Base-by-base conservation (phyloP, 2,113 vertebrate species). In the Pseudopipra pipra region DNA sequence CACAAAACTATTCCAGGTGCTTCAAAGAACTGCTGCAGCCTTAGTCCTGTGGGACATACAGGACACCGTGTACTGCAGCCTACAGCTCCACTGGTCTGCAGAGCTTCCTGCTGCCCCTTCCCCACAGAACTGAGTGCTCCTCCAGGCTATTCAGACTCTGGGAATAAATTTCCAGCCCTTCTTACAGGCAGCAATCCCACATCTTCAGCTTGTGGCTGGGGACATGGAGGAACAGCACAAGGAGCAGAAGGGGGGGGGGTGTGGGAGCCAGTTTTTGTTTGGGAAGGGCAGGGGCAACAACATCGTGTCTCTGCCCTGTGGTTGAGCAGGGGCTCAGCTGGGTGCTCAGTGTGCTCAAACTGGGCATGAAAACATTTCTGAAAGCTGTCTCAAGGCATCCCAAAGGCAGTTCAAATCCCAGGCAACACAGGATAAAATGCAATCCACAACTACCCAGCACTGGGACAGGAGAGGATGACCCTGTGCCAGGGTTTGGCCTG, bases 251-350 rank as follows among this genome's bases (percentile, higher is more conserved):
- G 43, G 35, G 19, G n/a, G n/a, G n/a, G n/a, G n/a, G n/a, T n/a
- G n/a, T n/a, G 22, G 9, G 41, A 75, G 27, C 23, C 46, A 55
- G 74, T 3, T 22, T 79, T 27, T 33, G 41, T 79, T 27, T 33
- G 41, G 35, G 23, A 37, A 66, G 31, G 25, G 47, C 61, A 51
- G 52, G 51, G 47, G 23, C 20, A 66, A 66, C n/a, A 84, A 10
- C 1, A 8, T 15, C 0, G 0, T 8, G 4, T 25, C 37, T 35
- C 35, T 31, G 14, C 30, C 59, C 72, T 33, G 51, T 23, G 28
- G 12, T 4, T 90, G 62, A 83, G 18, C 5, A 7, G 4, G 9
- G 39, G 22, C 49, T 72, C 17, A 35, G 31, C 11, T n/a, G 56
- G n/a, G 37, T 49, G 54, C 24, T 63, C 71, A 12, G 5, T 25